Evolutionary conservation across 1,140 invertebrate genomes (phyloP).

Genomic region (Magallana angulata): DNA sequence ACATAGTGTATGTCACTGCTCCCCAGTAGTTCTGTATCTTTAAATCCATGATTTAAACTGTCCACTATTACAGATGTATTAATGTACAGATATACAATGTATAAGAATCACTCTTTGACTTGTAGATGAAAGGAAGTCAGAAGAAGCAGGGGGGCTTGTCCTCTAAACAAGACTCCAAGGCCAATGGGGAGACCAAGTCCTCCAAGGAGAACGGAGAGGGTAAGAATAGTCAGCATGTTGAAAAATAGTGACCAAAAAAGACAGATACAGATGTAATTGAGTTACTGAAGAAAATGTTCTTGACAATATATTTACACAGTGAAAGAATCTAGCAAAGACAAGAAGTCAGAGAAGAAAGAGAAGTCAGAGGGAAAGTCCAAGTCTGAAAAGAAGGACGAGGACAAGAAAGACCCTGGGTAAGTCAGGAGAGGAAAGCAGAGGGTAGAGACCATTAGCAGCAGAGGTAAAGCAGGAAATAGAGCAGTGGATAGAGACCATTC

Average conservation of each 20-base stretch:
- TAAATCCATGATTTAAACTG: too few relatives aligned
- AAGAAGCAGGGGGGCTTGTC: neutral
- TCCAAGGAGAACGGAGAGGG: neutral
- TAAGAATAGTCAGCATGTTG: neutral
- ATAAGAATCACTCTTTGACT: too few relatives aligned
- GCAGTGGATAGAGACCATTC: too few relatives aligned
- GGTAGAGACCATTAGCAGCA: too few relatives aligned
- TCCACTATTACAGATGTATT: too few relatives aligned
- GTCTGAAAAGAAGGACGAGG: conserved; percentile 36
- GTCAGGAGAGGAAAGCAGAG: neutral
- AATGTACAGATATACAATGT: too few relatives aligned
- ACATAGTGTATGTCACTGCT: too few relatives aligned
- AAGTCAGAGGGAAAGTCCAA: conserved; percentile 25
- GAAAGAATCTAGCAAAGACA: conserved; percentile 43
- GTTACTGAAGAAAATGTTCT: too few relatives aligned
- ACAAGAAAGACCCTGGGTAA: conserved; percentile 50
- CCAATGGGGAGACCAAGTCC: conserved; percentile 27
- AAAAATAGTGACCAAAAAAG: neutral
- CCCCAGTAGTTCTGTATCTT: too few relatives aligned
- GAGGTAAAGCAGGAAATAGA: too few relatives aligned
- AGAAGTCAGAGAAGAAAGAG: conserved; percentile 37
- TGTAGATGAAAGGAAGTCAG: neutral
- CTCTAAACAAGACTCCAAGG: conserved; percentile 36
- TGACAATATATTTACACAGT: neutral
- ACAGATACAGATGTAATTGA: neutral